Conservation (phyloP, 92 coral and sea anemone genomes). For the Epizoanthus fatuus region DNA sequence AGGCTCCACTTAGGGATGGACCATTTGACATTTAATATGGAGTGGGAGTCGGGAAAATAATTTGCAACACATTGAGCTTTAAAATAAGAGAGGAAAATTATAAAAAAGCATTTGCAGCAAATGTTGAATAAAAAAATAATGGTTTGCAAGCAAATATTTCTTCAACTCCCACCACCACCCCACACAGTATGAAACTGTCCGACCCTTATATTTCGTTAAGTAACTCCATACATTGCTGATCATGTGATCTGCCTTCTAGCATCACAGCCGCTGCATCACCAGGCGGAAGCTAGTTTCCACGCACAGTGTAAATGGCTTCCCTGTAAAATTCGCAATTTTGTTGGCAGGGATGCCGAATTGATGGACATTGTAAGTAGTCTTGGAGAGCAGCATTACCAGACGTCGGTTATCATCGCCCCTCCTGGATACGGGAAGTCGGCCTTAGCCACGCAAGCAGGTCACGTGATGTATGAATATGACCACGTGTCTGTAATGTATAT, state of each 20-base stretch:
- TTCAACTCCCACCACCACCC: too few relatives aligned
- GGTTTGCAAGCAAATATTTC: too few relatives aligned
- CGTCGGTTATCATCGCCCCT: slow-evolving; percentile 64
- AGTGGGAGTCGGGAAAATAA: too few relatives aligned
- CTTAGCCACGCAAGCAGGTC: slow-evolving; percentile 53
- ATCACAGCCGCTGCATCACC: not conserved
- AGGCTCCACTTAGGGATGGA: too few relatives aligned
- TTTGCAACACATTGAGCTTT: too few relatives aligned
- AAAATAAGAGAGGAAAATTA: too few relatives aligned
- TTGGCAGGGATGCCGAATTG: slow-evolving; percentile 62
- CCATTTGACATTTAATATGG: too few relatives aligned
- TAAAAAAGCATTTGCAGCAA: too few relatives aligned
- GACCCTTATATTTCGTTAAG: too few relatives aligned
- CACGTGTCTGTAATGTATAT: slow-evolving; percentile 49
- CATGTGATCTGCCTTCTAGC: not conserved
- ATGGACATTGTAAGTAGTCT: slow-evolving; percentile 2
- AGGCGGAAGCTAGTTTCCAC: not conserved
- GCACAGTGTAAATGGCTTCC: slow-evolving; percentile 42
- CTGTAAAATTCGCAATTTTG: slow-evolving; percentile 47
- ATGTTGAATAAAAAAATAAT: too few relatives aligned
- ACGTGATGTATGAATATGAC: slow-evolving; percentile 50
- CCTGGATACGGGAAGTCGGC: slow-evolving; percentile 86
- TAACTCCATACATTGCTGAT: too few relatives aligned
- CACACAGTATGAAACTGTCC: too few relatives aligned
- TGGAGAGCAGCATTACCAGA: not conserved